Evolutionary conservation across 1,140 invertebrate genomes (phyloP).

Genomic region (Drosophila repletoides): DNA sequence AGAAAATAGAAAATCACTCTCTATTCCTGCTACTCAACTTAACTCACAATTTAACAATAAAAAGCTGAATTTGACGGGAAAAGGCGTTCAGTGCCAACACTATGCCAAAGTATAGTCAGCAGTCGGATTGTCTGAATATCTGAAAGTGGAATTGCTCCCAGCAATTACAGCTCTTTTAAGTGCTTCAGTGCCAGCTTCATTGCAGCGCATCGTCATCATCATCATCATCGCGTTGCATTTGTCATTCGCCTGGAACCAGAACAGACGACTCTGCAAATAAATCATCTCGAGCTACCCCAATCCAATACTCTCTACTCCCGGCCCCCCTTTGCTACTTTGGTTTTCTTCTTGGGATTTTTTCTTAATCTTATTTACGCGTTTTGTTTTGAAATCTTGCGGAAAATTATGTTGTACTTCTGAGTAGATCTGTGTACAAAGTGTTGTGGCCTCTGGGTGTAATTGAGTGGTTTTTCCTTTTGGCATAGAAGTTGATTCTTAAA

Average conservation of each 20-base stretch:
- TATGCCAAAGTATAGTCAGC: constrained; percentile 11
- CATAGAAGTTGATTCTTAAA: too few relatives aligned
- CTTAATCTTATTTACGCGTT: constrained; percentile 48
- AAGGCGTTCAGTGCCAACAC: too few relatives aligned
- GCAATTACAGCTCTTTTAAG: constrained; percentile 78
- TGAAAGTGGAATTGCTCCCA: constrained; percentile 21
- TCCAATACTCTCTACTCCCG: not conserved
- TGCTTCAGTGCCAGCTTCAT: constrained; percentile 75
- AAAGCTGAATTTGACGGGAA: too few relatives aligned
- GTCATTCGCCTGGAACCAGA: constrained; percentile 77
- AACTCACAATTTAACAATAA: too few relatives aligned
- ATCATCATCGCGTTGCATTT: constrained; percentile 56
- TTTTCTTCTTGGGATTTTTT: constrained; percentile 15
- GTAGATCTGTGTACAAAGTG: too few relatives aligned
- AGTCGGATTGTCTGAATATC: not conserved
- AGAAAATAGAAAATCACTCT: too few relatives aligned
- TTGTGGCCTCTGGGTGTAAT: too few relatives aligned
- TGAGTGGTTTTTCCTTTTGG: too few relatives aligned
- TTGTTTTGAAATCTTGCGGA: constrained; percentile 60
- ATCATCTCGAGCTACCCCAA: constrained; percentile 56
- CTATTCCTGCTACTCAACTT: too few relatives aligned
- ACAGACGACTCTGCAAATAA: constrained; percentile 78
- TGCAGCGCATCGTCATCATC: constrained; percentile 75
- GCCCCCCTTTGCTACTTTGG: constrained; percentile 1
- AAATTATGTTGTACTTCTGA: constrained; percentile 69